Base-by-base conservation (phyloP, 2,113 vertebrate genomes). In the Candoia aspera region DNA sequence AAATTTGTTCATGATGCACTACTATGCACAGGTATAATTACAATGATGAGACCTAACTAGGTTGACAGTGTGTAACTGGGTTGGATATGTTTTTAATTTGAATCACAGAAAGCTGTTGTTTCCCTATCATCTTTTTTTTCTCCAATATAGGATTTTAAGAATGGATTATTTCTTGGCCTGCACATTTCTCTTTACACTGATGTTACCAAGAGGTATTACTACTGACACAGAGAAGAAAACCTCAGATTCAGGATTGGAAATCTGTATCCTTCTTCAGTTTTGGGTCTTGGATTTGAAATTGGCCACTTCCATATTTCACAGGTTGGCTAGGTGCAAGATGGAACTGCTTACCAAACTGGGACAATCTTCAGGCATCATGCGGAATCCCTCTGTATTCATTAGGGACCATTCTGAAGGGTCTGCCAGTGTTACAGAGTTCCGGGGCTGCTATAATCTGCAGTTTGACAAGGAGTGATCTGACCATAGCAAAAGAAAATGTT, bases 191-290 rank as follows among this genome's bases (percentile, higher is more conserved):
- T 95, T 98, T 96, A 94, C 90, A 0, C 91, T 98, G 42, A 94
- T 97, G 5, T 93, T 98, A 15, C 94, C 97, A 42, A 92, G 91
- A 91, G 91, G 96, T 24, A 94, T 96, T 95, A 97, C 95, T 0
- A 95, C 96, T 86, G 98, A 98, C 90, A 91, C 96, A 26, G 96
- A 97, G 90, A 97, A 97, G 90, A 97, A 97, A 90, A 98, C 97
- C 84, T 95, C 97, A 12, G 98, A 99, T 96, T 97, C 98, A 6
- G 98, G 98, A 96, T 96, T 99, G 96, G 98, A 99, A 96, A 99
- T 99, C 97, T 99, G 99, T 99, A 99, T 99, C 99, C 98, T 98
- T 95, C 93, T 94, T 79, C 33, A 54, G 58, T 86, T 49, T 53
- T 91, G 29, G 2, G 24, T 62, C 42, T 94, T 0, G 0, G 17